A percentile compares a stretch with the other conserved stretches of the same genome.
phyloP scores from a whole-genome alignment of 2,797 vertebrate species.

The Luscinia megarhynchos region DNA sequence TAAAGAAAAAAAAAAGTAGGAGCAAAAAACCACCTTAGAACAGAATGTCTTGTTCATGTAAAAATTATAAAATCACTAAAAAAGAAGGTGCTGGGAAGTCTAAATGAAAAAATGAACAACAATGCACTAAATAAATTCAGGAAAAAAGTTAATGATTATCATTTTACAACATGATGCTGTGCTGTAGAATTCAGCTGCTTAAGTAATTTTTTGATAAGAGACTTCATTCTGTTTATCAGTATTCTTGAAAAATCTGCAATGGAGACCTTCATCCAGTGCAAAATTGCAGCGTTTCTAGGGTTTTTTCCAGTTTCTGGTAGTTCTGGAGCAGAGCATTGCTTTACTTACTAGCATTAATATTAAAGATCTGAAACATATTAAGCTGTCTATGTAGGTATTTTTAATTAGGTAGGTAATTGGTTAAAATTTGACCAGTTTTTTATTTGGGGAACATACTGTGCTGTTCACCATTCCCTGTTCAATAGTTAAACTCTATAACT shows the following conservation, averaged over 20 bases:
- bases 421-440: conserved; percentile 6
- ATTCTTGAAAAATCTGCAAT: neutral
- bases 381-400: neutral
- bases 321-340: neutral
- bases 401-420: neutral
- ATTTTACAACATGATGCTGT: neutral
- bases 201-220: neutral
- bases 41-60: neutral
- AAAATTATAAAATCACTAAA: neutral
- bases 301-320: neutral
- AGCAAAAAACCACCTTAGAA: neutral
- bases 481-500: neutral
- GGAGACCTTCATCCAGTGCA: neutral
- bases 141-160: neutral
- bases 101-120: neutral
- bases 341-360: neutral
- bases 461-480: neutral
- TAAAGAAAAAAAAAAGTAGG: neutral
- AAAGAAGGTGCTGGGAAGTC: neutral
- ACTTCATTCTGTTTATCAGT: neutral
- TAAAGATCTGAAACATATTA: neutral
- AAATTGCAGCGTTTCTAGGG: neutral
- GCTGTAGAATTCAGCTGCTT: neutral
- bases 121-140: neutral
- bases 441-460: neutral